Evolutionary conservation across 2,888 invertebrate species (phyloP), one percentile per base, ranked within the genome.

Genomic region (Argynnis bischoffii): DNA sequence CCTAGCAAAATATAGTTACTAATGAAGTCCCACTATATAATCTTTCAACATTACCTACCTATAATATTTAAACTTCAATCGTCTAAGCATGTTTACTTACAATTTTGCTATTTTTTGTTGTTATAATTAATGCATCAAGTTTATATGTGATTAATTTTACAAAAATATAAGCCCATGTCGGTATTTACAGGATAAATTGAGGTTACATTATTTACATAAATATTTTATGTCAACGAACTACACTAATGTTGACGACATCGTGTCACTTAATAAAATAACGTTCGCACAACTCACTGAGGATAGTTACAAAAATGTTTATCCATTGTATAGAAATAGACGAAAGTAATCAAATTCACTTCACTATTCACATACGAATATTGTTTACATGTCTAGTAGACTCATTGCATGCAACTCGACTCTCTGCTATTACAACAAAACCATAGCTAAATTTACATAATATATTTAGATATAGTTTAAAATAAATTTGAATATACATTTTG

Each of bases 101-200:
- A 59, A 59, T 59, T 59, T 48, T 16, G 16, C 48, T 59, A 48
- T 41, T 41, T 41, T 41, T 41, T 57, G 56, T 21, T 57, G 59
- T 59, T 59, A 47, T 59, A 59, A 48, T 59, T 46, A n/a, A 53
- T 57, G 47, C 47, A 31, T 53, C 31, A 16, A 59, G 63, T 54
- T 47, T 11, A 65, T 50, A 51, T 35, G 41, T 51, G 13, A 66
- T 66, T 59, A 56, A 67, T 67, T 55, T 65, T 72, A 72, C 69
- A 72, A 70, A 72, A 70, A 65, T 72, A 72, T 66, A 73, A 67
- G 67, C 55, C 63, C 66, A 65, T 57, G 56, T 71, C 63, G 55
- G 53, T 72, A 72, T 72, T 69, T 73, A 73, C 72, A 73, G 63
- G 55, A 69, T 64, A 56, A 50, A 50, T 55, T 31, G 61, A 66